phyloP scores from a whole-genome alignment of 2,113 vertebrate genomes.

The Gadus chalcogrammus region DNA sequence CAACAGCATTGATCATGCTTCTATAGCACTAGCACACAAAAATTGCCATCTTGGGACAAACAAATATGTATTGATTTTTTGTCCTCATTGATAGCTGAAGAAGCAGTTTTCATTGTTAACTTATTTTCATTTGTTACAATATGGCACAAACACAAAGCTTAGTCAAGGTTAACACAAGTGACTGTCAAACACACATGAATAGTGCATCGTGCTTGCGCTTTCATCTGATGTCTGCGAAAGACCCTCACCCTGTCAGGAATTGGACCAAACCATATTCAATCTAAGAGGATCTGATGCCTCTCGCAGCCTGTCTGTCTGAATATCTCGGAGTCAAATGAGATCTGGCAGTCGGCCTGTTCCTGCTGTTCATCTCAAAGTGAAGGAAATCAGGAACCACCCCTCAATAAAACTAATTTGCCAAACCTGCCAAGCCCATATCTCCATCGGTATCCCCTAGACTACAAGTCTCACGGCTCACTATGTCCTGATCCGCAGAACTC shows the following conservation, averaged over 20 bases:
- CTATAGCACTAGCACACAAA: no score
- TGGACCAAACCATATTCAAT: constrained; percentile 54
- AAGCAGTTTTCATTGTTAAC: no score
- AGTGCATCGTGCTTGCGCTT: constrained; percentile 29
- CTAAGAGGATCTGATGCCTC: constrained; percentile 53
- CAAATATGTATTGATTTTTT: no score
- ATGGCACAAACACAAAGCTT: background rate
- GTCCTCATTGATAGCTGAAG: no score
- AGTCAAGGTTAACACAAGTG: background rate
- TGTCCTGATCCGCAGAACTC: no score
- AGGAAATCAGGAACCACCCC: constrained; percentile 49
- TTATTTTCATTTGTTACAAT: background rate
- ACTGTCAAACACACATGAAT: constrained; percentile 29
- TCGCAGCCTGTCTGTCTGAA: constrained; percentile 46
- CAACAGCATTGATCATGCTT: background rate
- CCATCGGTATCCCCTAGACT: constrained; percentile 3
- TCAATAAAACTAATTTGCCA: constrained; percentile 43
- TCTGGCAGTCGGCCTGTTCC: constrained; percentile 50
- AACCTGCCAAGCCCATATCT: constrained; percentile 38
- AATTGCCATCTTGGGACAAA: no score
- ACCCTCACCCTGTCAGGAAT: constrained; percentile 39
- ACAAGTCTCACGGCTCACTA: background rate
- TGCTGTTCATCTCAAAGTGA: constrained; percentile 40
- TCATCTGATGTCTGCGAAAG: constrained; percentile 40
- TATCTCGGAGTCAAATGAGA: constrained; percentile 50